Evolutionary conservation across 2,797 vertebrate genomes (phyloP), one percentile per base, ranked within the genome.

Genomic region (Channa striata): DNA sequence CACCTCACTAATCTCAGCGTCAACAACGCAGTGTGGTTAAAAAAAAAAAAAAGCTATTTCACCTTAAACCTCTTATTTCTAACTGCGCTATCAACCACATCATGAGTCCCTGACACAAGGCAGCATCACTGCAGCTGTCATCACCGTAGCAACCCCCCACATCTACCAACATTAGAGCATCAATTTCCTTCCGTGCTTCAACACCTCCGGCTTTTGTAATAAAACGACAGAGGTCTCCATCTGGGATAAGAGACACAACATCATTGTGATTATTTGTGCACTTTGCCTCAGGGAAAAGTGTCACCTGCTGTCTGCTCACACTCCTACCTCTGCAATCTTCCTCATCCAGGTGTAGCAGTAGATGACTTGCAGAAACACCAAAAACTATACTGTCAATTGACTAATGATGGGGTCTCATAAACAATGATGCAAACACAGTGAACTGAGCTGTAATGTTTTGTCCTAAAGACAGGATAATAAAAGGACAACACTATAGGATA

Each of bases 291-390:
- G 11, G 64, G 23, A 59, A 51, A 34, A 69, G 33, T 53, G 59
- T 79, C 64, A 84, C 83, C 67, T 82, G 59, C 57, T 54, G 48
- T 76, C 52, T 8, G 51, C 11, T 40, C 14, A 56, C 36, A 57
- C 17, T 19, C 63, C 16, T 21, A 47, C 53, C 44, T 65, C 34
- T 42, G 20, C 53, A 8, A 5, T 68, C 61, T 50, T 74, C 40
- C 54, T 40, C 8, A 54, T 71, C 47, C 62, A 81, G 57, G 49
- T 74, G 44, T 49, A 75, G 65, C 54, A 47, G 47, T 34, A 63
- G 70, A 83, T 89, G 85, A 84, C 79, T 84, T 83, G 87, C 87
- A 85, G 49, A 83, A 89, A 82, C 7, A 59, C 69, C 40, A 13
- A 50, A 43, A 46, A 57, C 20, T 36, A 37, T 19, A 49, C 21